Evolutionary conservation across 2,888 invertebrate species (phyloP).

Genomic region (Spodoptera littoralis): DNA sequence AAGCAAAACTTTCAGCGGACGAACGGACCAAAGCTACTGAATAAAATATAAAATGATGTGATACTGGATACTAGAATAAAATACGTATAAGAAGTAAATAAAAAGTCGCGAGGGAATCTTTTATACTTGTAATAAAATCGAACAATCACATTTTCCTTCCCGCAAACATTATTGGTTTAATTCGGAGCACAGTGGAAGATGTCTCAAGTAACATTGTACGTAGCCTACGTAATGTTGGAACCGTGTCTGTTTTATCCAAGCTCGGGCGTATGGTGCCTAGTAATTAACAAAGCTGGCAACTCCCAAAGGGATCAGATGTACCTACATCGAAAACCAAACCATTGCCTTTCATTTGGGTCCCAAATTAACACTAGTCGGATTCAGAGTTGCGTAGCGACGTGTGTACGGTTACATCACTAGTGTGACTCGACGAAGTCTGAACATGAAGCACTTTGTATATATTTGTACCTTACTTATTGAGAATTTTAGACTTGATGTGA

Average conservation of each 20-base stretch:
- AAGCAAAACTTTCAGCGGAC: not conserved
- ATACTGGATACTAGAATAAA: not conserved
- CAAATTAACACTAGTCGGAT: constrained; percentile 65
- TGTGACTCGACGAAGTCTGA: constrained; percentile 18
- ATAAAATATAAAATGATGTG: not conserved
- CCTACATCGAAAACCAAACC: constrained; percentile 68
- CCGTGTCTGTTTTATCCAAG: constrained; percentile 58
- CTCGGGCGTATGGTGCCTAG: constrained; percentile 56
- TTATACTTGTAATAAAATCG: constrained; percentile 6
- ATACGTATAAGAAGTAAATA: not conserved
- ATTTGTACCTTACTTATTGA: too few relatives aligned
- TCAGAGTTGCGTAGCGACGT: constrained; percentile 48
- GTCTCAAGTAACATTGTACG: constrained; percentile 38
- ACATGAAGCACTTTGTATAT: constrained; percentile 5
- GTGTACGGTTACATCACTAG: constrained; percentile 41
- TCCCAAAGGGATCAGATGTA: constrained; percentile 71
- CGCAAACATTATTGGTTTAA: constrained; percentile 25
- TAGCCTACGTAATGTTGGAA: constrained; percentile 52
- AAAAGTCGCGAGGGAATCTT: not conserved
- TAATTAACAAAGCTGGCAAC: constrained; percentile 70
- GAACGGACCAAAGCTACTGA: too few relatives aligned
- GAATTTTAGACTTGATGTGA: too few relatives aligned
- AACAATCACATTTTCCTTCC: constrained; percentile 12
- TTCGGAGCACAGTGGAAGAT: constrained; percentile 35
- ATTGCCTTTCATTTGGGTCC: constrained; percentile 74